Evolutionary conservation across 2,888 invertebrate species (phyloP).

Genomic region (Meganola albula): DNA sequence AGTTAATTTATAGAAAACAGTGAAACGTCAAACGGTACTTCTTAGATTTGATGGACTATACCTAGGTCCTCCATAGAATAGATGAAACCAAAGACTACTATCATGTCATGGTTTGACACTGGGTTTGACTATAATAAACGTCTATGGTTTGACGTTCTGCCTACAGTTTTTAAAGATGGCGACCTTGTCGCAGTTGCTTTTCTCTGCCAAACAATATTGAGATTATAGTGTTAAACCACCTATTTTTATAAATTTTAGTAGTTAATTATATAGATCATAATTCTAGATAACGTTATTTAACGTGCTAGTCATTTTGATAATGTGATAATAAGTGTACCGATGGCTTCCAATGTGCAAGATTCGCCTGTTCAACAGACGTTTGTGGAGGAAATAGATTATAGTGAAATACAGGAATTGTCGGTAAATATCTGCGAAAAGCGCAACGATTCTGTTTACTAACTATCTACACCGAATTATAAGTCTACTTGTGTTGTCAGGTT

Average conservation of each 20-base stretch:
- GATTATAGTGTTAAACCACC: constrained; percentile 58
- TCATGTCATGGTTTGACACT: too few relatives aligned
- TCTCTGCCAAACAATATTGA: constrained; percentile 72
- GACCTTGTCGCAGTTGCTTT: constrained; percentile 74
- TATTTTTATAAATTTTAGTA: constrained; percentile 48
- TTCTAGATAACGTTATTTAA: constrained; percentile 38
- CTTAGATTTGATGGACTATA: too few relatives aligned
- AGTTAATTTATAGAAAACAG: too few relatives aligned
- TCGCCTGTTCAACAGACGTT: constrained; percentile 76
- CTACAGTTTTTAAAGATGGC: constrained; percentile 73
- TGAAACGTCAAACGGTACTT: too few relatives aligned
- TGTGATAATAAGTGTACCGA: constrained; percentile 73
- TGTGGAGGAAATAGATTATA: constrained; percentile 87
- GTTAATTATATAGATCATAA: constrained; percentile 35
- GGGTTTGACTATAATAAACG: too few relatives aligned
- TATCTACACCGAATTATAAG: constrained; percentile 16
- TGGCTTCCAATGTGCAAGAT: constrained; percentile 75
- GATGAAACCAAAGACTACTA: too few relatives aligned
- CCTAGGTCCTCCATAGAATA: too few relatives aligned
- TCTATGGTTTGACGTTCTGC: constrained; percentile 37
- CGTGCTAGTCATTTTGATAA: constrained; percentile 66
- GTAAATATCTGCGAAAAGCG: constrained; percentile 58
- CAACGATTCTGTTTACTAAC: constrained; percentile 5
- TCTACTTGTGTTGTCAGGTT: constrained; percentile 75
- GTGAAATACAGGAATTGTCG: constrained; percentile 85